A percentile compares a stretch with the other conserved stretches of the same genome.
phyloP scores from a whole-genome alignment of 1,140 invertebrate species.

The Radopholus similis region DNA sequence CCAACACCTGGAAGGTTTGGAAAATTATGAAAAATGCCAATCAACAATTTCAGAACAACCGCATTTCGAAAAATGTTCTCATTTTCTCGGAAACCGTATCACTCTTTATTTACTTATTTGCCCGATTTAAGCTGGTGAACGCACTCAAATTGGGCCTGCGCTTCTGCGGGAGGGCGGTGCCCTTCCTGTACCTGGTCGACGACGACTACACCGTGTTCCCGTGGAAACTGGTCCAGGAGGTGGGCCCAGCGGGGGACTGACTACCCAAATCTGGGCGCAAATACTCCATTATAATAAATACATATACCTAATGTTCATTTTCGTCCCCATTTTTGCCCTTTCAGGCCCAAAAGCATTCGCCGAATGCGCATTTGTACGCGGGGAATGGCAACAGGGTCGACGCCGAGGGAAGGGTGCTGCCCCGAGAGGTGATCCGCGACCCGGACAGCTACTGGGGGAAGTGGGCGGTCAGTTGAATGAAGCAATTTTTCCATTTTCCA shows the following conservation, averaged over 20 bases:
- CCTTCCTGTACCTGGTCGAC: constrained; percentile 45
- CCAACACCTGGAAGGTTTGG: constrained; percentile 51
- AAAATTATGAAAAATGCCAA: too few species aligned
- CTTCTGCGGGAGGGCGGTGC: constrained; percentile 28
- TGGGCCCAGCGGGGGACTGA: too few species aligned
- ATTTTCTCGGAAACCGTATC: background rate
- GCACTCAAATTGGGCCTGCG: constrained; percentile 35
- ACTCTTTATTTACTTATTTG: background rate
- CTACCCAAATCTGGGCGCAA: too few species aligned
- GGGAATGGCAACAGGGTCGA: constrained; percentile 47
- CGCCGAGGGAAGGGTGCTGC: too few species aligned
- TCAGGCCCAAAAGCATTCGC: constrained; percentile 16
- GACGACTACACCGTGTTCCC: constrained; percentile 47
- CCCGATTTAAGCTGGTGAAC: constrained; percentile 28
- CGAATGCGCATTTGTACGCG: constrained; percentile 33
- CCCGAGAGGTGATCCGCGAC: too few species aligned
- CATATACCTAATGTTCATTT: too few species aligned
- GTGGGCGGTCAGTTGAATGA: constrained; percentile 43
- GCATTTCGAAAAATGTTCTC: too few species aligned
- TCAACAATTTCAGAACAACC: too few species aligned
- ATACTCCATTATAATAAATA: too few species aligned
- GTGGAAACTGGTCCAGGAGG: constrained; percentile 37
- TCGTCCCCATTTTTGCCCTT: too few species aligned
- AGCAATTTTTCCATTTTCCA: too few species aligned
- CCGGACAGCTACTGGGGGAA: constrained; percentile 48